A percentile compares a stretch with the other conserved stretches of the same genome.
Conservation (phyloP, 2,797 vertebrate species). For the Takifugu ocellatus region DNA sequence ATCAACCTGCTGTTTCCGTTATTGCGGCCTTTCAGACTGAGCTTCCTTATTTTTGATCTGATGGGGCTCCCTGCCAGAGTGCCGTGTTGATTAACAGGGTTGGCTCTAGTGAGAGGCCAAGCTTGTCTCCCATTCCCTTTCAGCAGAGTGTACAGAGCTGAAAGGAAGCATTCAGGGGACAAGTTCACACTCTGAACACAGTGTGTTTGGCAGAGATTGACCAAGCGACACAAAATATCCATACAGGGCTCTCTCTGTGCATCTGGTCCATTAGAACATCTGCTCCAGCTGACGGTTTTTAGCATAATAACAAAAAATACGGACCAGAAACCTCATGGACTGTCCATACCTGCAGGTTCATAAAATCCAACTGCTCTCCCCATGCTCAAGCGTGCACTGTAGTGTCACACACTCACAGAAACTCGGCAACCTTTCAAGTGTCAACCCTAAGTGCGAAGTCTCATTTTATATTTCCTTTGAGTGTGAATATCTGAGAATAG, state of each 20-base stretch:
- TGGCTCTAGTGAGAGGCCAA: constrained; percentile 66
- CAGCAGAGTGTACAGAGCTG: constrained; percentile 61
- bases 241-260: constrained; percentile 26
- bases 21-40: constrained; percentile 55
- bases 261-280: constrained; percentile 40
- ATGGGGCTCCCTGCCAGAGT: constrained; percentile 72
- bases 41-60: constrained; percentile 75
- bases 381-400: constrained; percentile 2
- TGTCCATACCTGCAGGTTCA: constrained; percentile 12
- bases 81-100: constrained; percentile 81
- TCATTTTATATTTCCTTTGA: constrained; percentile 85
- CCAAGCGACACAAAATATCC: constrained; percentile 45
- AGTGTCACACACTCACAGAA: constrained; percentile 9
- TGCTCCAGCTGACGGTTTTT: constrained; percentile 16
- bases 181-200: constrained; percentile 51
- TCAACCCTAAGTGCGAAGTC: constrained; percentile 58
- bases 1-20: constrained; percentile 44
- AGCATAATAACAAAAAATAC: constrained; percentile 20
- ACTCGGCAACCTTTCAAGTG: constrained; percentile 61
- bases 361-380: constrained; percentile 16
- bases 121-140: constrained; percentile 83
- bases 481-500: constrained; percentile 83
- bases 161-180: constrained; percentile 53
- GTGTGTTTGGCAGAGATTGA: constrained; percentile 45
- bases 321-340: constrained; percentile 25